Conservation (phyloP, 2,888 invertebrate species). For the Pristionchus mayeri region DNA sequence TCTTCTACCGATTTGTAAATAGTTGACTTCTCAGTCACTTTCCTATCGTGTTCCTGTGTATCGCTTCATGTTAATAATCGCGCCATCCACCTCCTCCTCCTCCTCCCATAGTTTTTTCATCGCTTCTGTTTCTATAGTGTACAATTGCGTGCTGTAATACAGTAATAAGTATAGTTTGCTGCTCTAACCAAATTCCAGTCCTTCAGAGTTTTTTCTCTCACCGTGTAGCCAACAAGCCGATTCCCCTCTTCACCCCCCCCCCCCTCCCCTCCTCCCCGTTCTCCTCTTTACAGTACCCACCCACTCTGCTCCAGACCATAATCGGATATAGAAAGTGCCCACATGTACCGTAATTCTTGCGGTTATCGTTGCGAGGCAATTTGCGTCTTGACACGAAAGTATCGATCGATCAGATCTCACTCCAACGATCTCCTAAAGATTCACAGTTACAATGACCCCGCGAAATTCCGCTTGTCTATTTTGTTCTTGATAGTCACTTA, state of each 20-base stretch:
- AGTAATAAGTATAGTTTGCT: conserved; percentile 28
- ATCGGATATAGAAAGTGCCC: neutral
- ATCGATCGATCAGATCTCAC: conserved; percentile 39
- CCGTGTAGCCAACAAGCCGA: neutral
- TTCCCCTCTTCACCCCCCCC: neutral
- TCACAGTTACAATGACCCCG: conserved; percentile 9
- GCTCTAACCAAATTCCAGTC: conserved; percentile 21
- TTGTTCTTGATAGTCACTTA: neutral
- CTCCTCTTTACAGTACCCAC: no score
- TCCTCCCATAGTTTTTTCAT: neutral
- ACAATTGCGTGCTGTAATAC: conserved; percentile 40
- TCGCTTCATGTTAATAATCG: conserved; percentile 1
- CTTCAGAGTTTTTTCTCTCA: neutral
- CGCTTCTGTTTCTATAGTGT: conserved; percentile 6
- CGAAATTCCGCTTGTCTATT: neutral
- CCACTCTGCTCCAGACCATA: neutral
- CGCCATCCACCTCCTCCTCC: neutral
- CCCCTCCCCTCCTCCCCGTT: neutral
- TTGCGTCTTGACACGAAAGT: conserved; percentile 14
- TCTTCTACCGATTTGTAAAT: conserved; percentile 31
- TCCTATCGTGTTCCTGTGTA: neutral
- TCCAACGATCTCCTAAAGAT: conserved; percentile 16
- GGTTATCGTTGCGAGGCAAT: conserved; percentile 22
- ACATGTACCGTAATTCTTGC: conserved; percentile 21
- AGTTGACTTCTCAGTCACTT: conserved; percentile 16